Conservation (phyloP, 1,140 invertebrate species). For the Portunus trituberculatus region DNA sequence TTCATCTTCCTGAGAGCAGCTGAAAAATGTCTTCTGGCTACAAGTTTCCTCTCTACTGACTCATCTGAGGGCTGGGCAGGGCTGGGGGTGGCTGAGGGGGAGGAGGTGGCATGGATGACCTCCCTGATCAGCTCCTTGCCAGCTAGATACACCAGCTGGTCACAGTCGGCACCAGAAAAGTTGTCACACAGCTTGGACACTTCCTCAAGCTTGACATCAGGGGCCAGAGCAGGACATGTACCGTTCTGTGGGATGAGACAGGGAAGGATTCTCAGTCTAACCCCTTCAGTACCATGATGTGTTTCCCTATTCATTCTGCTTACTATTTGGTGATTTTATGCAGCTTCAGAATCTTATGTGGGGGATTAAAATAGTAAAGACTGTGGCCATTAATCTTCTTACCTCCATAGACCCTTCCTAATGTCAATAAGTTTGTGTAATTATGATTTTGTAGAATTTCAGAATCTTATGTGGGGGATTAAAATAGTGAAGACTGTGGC, state of each 20-base stretch:
- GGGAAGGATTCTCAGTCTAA: too few species aligned
- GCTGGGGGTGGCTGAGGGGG: constrained; percentile 49
- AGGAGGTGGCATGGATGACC: constrained; percentile 85
- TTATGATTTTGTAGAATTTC: too few species aligned
- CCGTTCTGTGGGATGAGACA: constrained; percentile 48
- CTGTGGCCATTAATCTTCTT: too few species aligned
- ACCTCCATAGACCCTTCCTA: too few species aligned
- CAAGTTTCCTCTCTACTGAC: not conserved
- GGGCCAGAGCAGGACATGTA: constrained; percentile 73
- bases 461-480: too few species aligned
- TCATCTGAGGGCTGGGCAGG: not conserved
- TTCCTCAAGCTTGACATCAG: constrained; percentile 88
- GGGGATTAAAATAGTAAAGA: too few species aligned
- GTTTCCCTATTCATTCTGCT: too few species aligned
- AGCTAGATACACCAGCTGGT: constrained; percentile 88
- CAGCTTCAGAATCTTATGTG: too few species aligned
- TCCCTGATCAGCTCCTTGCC: constrained; percentile 90
- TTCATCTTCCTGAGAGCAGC: constrained; percentile 87
- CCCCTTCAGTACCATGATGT: too few species aligned
- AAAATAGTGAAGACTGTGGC: too few species aligned
- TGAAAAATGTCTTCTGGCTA: constrained; percentile 82
- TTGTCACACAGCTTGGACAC: constrained; percentile 87
- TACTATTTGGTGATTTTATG: too few species aligned
- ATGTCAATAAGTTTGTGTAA: too few species aligned
- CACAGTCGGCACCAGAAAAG: constrained; percentile 93